Evolutionary conservation across 2,113 vertebrate genomes (phyloP).

Genomic region (Strigops habroptila): DNA sequence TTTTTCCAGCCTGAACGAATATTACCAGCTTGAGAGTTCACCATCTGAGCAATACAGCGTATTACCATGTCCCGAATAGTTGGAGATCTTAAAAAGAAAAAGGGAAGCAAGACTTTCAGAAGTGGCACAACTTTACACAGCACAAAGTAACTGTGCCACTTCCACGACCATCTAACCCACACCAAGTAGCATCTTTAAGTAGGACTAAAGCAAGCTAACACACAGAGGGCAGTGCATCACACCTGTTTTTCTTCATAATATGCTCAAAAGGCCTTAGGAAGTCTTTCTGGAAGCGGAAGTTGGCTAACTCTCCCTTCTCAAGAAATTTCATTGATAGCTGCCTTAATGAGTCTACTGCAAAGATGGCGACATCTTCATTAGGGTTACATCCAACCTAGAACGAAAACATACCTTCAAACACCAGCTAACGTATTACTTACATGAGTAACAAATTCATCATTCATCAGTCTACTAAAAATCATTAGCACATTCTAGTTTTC

Average conservation of each 20-base stretch:
- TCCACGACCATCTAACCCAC: not conserved
- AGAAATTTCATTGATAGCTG: constrained; percentile 99
- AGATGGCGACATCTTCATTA: constrained; percentile 97
- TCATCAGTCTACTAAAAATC: not conserved
- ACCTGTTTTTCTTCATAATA: constrained; percentile 99
- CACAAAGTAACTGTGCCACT: not conserved
- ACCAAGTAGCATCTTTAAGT: not conserved
- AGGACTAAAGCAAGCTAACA: not conserved
- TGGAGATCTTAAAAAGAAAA: constrained; percentile 78
- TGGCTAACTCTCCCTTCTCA: constrained; percentile 96
- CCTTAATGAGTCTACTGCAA: constrained; percentile 94
- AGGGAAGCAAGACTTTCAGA: not conserved
- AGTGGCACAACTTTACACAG: not conserved
- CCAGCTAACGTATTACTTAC: not conserved
- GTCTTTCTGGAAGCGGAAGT: constrained; percentile 98
- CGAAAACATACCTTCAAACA: not conserved
- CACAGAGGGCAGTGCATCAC: not conserved
- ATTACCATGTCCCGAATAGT: constrained; percentile 98
- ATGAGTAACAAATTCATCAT: not conserved
- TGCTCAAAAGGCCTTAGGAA: constrained; percentile 97
- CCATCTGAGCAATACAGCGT: constrained; percentile 96
- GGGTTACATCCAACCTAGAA: constrained; percentile 94
- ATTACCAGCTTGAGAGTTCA: constrained; percentile 93
- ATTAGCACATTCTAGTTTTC: not conserved
- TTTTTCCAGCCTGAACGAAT: constrained; percentile 99